These are phyloP conservation scores for Chunga burmeisteri DNA, from an alignment of 2,113 vertebrate species.

Conservation along the genomic window DNA sequence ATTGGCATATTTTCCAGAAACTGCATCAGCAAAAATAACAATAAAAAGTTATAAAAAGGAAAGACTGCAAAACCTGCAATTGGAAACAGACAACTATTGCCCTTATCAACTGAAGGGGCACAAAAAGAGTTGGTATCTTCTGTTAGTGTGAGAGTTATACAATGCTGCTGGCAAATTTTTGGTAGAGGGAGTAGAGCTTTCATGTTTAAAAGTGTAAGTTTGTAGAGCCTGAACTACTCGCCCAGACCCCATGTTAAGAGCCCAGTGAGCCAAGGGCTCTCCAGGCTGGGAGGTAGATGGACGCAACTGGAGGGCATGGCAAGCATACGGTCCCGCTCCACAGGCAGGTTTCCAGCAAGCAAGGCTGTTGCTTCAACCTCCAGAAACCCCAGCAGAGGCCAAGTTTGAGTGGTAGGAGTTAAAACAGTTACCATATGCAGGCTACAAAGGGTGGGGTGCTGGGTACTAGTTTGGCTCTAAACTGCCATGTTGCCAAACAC, in stretches of 20 bases:
- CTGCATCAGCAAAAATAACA: neutral
- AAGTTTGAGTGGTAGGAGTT: neutral
- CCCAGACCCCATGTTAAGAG: accelerated
- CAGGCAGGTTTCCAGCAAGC: neutral
- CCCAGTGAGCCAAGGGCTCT: neutral
- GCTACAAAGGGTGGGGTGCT: neutral
- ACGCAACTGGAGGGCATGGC: neutral
- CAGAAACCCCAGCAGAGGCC: neutral
- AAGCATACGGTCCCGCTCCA: neutral
- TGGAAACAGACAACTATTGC: neutral
- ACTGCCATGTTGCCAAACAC: neutral
- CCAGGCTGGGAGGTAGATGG: neutral
- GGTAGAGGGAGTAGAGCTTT: neutral
- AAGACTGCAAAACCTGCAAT: neutral
- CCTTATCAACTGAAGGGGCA: neutral
- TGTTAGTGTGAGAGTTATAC: neutral
- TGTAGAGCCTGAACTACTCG: neutral
- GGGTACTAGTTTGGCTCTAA: neutral
- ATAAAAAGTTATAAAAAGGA: neutral
- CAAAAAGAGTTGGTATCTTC: neutral
- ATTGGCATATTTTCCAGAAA: constrained; percentile 12
- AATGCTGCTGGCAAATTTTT: neutral
- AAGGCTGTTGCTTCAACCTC: neutral
- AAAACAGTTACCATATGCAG: neutral
- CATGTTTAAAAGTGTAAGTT: neutral